Percentiles rank a stretch among this genome's conserved stretches.
phyloP scores from a whole-genome alignment of 2,888 invertebrate species.

The Drosophila neotestacea region DNA sequence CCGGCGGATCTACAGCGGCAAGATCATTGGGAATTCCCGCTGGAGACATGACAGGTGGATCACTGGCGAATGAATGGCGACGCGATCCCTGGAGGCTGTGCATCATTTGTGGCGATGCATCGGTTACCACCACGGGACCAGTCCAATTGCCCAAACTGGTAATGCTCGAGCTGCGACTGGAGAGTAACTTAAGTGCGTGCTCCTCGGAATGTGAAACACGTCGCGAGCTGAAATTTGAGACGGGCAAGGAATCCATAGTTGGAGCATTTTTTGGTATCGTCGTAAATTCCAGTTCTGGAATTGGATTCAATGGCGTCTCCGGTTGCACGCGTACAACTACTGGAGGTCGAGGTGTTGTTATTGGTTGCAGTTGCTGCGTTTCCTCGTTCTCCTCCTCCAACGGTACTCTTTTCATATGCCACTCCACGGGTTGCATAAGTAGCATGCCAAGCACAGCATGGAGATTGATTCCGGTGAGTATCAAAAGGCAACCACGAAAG shows the following conservation, averaged over 20 bases:
- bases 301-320: constrained; percentile 56
- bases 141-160: constrained; percentile 85
- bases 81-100: constrained; percentile 71
- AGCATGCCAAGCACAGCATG: constrained; percentile 89
- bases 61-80: constrained; percentile 51
- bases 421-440: constrained; percentile 90
- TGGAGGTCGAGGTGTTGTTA: constrained; percentile 10
- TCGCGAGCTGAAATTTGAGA: constrained; percentile 37
- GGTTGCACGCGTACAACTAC: constrained; percentile 63
- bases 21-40: background rate
- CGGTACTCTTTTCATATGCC: constrained; percentile 88
- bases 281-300: constrained; percentile 36
- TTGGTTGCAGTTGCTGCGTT: background rate
- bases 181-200: constrained; percentile 50
- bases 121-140: constrained; percentile 81
- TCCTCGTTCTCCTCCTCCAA: constrained; percentile 22
- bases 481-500: constrained; percentile 89
- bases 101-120: constrained; percentile 80
- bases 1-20: background rate
- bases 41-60: background rate
- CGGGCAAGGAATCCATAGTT: constrained; percentile 29
- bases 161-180: constrained; percentile 82
- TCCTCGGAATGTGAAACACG: constrained; percentile 61
- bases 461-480: constrained; percentile 89
- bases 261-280: background rate